Conservation (phyloP, 2,113 vertebrate genomes). For the Piaya cayana region DNA sequence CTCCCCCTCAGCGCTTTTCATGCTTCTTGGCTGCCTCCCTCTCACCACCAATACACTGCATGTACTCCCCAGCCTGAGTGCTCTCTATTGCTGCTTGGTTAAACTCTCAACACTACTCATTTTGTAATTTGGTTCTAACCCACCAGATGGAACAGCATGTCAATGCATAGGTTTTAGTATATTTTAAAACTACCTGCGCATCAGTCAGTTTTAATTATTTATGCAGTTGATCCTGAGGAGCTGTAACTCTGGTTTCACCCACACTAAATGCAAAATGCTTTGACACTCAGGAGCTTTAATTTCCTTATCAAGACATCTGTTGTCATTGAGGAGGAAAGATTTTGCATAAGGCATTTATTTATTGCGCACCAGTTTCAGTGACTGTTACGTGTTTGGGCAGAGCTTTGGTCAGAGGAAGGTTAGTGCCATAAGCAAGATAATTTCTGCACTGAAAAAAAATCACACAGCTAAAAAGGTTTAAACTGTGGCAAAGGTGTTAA, state of each 20-base stretch:
- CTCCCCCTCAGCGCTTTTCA: neutral
- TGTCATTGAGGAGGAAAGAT: neutral
- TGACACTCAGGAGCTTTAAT: conserved; percentile 5
- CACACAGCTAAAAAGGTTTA: neutral
- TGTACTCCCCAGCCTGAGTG: neutral
- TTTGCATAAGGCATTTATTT: neutral
- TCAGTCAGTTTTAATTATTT: conserved; percentile 18
- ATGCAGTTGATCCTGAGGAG: neutral
- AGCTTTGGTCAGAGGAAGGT: neutral
- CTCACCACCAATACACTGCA: neutral
- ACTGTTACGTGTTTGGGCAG: neutral
- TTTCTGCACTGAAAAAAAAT: neutral
- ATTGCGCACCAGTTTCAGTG: neutral
- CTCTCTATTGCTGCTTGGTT: neutral
- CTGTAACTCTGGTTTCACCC: conserved; percentile 1
- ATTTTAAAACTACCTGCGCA: neutral
- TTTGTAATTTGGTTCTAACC: neutral
- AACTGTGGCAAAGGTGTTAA: neutral
- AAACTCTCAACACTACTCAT: neutral
- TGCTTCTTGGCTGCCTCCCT: neutral
- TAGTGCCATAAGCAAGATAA: neutral
- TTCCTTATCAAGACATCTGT: conserved; percentile 22
- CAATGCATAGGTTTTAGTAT: neutral
- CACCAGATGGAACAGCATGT: neutral
- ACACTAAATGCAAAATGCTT: neutral